These are phyloP conservation scores for Drosophila affinis DNA, from an alignment of 2,888 invertebrate genomes.

Conservation along the genomic window DNA sequence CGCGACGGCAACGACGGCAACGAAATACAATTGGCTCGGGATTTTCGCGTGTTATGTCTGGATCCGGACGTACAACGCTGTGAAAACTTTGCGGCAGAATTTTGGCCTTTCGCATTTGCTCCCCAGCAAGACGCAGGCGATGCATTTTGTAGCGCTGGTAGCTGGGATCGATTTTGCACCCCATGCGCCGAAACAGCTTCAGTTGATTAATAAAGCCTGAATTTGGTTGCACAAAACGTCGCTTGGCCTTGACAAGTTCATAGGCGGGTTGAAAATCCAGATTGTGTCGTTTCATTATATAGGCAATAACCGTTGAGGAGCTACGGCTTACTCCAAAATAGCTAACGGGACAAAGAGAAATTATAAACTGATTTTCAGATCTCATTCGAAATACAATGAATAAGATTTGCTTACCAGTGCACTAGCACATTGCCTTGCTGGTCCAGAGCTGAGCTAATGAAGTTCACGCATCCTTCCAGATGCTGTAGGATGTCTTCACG, in stretches of 20 bases:
- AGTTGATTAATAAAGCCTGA: conserved; percentile 92
- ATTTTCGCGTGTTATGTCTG: conserved; percentile 88
- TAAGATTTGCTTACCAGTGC: conserved; percentile 88
- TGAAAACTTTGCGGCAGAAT: conserved; percentile 91
- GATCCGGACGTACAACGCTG: conserved; percentile 92
- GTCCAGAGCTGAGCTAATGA: conserved; percentile 89
- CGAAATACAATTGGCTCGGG: conserved; percentile 94
- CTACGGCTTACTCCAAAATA: conserved; percentile 96
- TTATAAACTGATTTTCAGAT: background rate
- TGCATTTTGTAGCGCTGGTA: conserved; percentile 90
- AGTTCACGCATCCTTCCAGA: conserved; percentile 90
- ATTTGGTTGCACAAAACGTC: conserved; percentile 91
- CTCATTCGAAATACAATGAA: background rate
- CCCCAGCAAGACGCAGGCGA: conserved; percentile 90
- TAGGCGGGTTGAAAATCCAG: conserved; percentile 90
- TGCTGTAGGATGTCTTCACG: conserved; percentile 93
- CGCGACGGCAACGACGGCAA: conserved; percentile 91
- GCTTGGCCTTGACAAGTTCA: conserved; percentile 87
- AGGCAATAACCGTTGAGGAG: conserved; percentile 93
- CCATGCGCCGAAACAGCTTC: conserved; percentile 91
- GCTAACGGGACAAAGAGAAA: conserved; percentile 83
- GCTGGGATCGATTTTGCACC: conserved; percentile 87
- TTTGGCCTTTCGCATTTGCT: conserved; percentile 92
- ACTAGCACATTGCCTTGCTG: conserved; percentile 89
- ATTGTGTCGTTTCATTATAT: conserved; percentile 93